Conservation (phyloP, 2,888 invertebrate species). For the Brenthis ino region DNA sequence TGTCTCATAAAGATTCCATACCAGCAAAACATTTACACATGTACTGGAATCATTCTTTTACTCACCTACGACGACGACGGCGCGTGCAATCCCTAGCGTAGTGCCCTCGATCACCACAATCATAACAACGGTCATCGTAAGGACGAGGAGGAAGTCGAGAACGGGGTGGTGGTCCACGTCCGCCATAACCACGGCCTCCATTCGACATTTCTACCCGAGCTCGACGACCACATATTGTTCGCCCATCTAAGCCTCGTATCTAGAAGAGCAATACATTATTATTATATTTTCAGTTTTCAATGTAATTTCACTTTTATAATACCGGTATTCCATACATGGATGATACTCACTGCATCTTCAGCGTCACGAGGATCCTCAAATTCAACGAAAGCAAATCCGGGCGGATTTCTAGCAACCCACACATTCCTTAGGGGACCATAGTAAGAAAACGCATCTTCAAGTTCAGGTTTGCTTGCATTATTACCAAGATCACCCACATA, state of each 20-base stretch:
- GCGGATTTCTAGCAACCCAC: conserved; percentile 98
- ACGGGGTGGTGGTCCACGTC: conserved; percentile 83
- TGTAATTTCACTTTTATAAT: not conserved
- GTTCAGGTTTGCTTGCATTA: conserved; percentile 94
- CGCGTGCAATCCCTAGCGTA: conserved; percentile 95
- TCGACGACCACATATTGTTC: conserved; percentile 93
- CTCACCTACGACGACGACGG: conserved; percentile 84
- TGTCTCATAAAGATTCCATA: conserved; percentile 60
- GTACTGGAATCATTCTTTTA: conserved; percentile 28
- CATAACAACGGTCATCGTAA: conserved; percentile 96
- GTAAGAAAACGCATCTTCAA: conserved; percentile 95
- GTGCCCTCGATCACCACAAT: conserved; percentile 96
- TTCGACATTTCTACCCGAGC: conserved; percentile 96
- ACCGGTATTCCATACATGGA: not conserved
- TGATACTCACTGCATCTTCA: conserved; percentile 89
- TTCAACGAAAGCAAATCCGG: conserved; percentile 97
- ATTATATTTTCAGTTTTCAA: not conserved
- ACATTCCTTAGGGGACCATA: conserved; percentile 96
- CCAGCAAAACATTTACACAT: conserved; percentile 46
- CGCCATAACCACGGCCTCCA: conserved; percentile 85
- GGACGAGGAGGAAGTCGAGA: conserved; percentile 88
- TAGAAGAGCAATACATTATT: conserved; percentile 38
- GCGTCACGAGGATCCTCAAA: conserved; percentile 96
- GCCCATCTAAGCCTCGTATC: conserved; percentile 86
- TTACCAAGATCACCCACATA: conserved; percentile 97